Evolutionary conservation across 2,113 vertebrate genomes (phyloP).

Genomic region (Nerophis ophidion): DNA sequence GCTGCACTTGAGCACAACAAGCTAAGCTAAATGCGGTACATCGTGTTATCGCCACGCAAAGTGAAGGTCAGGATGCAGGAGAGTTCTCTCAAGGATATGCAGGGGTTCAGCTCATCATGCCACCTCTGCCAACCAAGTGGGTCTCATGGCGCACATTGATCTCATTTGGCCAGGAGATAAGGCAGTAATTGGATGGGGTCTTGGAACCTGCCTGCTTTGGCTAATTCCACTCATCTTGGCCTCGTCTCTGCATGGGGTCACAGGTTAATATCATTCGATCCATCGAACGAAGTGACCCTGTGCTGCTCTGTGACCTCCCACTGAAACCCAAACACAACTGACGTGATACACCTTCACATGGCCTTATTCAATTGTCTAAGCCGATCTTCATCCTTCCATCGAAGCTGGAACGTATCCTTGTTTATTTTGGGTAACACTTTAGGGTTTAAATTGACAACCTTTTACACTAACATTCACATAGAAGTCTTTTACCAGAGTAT

Average conservation of each 20-base stretch:
- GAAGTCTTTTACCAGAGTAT: no score
- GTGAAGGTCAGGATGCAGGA: conserved; percentile 49
- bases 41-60: conserved; percentile 48
- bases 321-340: conserved; percentile 33
- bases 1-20: conserved; percentile 57
- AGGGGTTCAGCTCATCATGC: conserved; percentile 62
- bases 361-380: conserved; percentile 14
- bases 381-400: not conserved
- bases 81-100: conserved; percentile 48
- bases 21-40: conserved; percentile 49
- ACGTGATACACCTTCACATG: conserved; percentile 36
- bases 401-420: not conserved
- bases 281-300: conserved; percentile 48
- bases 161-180: conserved; percentile 76
- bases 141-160: conserved; percentile 67
- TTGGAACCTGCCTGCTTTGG: conserved; percentile 70
- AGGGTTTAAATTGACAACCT: no score
- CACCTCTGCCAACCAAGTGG: conserved; percentile 60
- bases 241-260: conserved; percentile 63
- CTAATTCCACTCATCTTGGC: conserved; percentile 76
- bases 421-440: not conserved
- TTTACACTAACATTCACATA: no score
- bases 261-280: conserved; percentile 80
- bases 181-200: conserved; percentile 79
- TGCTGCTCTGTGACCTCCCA: conserved; percentile 37